Base-by-base conservation (phyloP, 2,113 vertebrate species). In the Paratilapia polleni region DNA sequence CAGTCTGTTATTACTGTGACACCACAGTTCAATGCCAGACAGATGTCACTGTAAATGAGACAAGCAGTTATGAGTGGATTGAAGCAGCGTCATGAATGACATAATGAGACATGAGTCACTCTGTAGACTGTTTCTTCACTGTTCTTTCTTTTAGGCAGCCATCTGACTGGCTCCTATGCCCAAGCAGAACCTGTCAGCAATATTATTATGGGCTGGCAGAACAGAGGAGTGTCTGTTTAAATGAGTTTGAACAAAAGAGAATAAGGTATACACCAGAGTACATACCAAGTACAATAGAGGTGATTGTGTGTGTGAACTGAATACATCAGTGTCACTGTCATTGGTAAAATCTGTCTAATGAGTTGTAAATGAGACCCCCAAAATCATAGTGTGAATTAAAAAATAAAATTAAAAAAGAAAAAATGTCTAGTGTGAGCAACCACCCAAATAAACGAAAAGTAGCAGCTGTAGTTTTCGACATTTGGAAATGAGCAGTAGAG, bases 21-120 rank as follows among this genome's bases (percentile, higher is more conserved):
- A 68, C 85, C 83, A 78, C 82, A 89, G 64, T 15, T 60, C 83
- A 81, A 68, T 80, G 80, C 79, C 88, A 91, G 90, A 88, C 90
- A 88, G 86, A 92, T 88, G 90, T 90, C 89, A 87, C 76, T 80
- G 80, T 60, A 58, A 88, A 76, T 82, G 89, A 92, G 87, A 90
- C 80, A 22, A 36, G 34, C 66, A 28, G 3, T 78, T 82, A 82
- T 88, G 86, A 92, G 84, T 36, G 26, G 61, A 79, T 19, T 87
- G 70, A 91, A 84, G 82, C 20, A 8, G 54, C 74, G 81, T 88
- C 82, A 82, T 85, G 68, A 90, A 82, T 80, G 87, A 82, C 86
- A 41, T 70, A 52, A 56, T 75, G 80, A 91, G 82, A 79, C 84
- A 6, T 91, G 90, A 93, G 59, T 94, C 93, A 94, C 62, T 57